Percentiles rank a stretch among this genome's conserved stretches.
Evolutionary conservation across 2,113 vertebrate species (phyloP).

Genomic region (Athene cunicularia): DNA sequence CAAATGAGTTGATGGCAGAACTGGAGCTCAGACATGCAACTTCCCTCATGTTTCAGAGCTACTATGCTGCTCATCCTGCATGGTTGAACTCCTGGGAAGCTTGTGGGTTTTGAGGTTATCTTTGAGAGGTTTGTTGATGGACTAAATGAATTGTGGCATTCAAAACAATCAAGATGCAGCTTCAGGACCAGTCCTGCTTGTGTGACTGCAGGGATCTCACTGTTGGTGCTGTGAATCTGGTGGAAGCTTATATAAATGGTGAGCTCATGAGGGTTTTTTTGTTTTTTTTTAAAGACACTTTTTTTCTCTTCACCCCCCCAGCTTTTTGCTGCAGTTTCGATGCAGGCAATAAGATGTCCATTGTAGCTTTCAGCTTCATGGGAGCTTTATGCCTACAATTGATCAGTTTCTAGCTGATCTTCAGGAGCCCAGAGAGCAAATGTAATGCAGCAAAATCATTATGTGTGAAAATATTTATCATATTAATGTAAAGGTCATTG

Average conservation of each 20-base stretch:
- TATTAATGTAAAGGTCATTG: not conserved
- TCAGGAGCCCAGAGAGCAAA: not conserved
- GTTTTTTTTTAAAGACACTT: not conserved
- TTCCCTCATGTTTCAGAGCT: not conserved
- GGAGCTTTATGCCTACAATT: not conserved
- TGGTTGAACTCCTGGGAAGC: not conserved
- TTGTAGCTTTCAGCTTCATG: not conserved
- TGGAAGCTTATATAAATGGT: not conserved
- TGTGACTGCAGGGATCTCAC: not conserved
- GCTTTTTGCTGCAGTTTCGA: not conserved
- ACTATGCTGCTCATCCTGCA: not conserved
- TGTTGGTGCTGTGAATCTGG: not conserved
- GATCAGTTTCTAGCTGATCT: not conserved
- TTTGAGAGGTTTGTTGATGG: not conserved
- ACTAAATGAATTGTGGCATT: not conserved
- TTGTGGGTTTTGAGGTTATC: not conserved
- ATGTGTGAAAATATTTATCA: not conserved
- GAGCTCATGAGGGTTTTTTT: not conserved
- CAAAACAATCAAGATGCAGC: not conserved
- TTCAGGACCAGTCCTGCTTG: not conserved
- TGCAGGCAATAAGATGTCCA: not conserved
- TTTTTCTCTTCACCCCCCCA: not conserved
- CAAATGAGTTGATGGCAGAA: not conserved
- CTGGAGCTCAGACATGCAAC: not conserved
- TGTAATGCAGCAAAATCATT: not conserved